A percentile compares a stretch with the other conserved stretches of the same genome.
phyloP scores from a whole-genome alignment of 2,113 vertebrate species.

The Epinephelus fuscoguttatus region DNA sequence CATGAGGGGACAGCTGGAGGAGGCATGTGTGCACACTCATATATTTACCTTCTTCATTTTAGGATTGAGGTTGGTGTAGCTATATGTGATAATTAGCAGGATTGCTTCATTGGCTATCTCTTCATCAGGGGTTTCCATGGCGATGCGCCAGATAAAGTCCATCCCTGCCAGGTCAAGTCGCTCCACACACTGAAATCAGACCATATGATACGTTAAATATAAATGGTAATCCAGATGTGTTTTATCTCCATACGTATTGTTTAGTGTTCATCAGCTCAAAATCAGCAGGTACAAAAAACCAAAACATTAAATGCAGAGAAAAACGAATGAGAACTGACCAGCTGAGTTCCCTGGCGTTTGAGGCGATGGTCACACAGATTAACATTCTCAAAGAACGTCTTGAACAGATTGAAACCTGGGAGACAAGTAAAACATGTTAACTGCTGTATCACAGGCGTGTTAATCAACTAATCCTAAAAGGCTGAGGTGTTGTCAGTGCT shows the following conservation, averaged over 20 bases:
- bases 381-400: slow-evolving; percentile 99
- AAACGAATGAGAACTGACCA: slow-evolving; percentile 86
- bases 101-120: slow-evolving; percentile 99
- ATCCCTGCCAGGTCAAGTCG: slow-evolving; percentile 97
- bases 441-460: neutral
- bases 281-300: neutral
- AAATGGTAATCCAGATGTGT: neutral
- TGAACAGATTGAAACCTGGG: slow-evolving; percentile 97
- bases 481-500: neutral
- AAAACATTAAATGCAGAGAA: neutral
- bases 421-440: slow-evolving; percentile 39
- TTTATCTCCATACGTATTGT: neutral
- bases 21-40: neutral
- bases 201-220: neutral
- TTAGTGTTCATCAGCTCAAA: too few relatives aligned
- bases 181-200: slow-evolving; percentile 91
- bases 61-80: slow-evolving; percentile 98
- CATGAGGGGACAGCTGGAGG: neutral
- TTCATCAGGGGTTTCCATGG: slow-evolving; percentile 99
- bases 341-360: slow-evolving; percentile 96
- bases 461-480: neutral
- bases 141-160: slow-evolving; percentile 99
- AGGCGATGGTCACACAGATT: slow-evolving; percentile 98
- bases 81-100: slow-evolving; percentile 97
- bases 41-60: slow-evolving; percentile 94